Conservation (phyloP, 2,888 invertebrate species). For the Apoderus coryli region DNA sequence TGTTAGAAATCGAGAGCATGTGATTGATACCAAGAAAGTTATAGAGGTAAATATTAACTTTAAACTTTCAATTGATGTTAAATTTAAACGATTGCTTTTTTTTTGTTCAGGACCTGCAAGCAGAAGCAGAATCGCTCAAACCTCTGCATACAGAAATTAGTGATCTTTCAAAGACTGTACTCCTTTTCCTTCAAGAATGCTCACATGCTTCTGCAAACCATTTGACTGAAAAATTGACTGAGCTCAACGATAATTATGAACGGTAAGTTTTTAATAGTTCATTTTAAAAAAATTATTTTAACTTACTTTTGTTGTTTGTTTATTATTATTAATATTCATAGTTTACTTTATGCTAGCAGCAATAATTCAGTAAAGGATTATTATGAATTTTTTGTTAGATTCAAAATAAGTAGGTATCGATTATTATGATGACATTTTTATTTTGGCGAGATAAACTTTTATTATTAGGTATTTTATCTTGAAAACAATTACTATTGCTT, state of each 20-base stretch:
- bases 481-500: too few relatives aligned
- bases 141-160: conserved; percentile 53
- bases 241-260: conserved; percentile 53
- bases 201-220: conserved; percentile 54
- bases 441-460: too few relatives aligned
- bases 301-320: not conserved
- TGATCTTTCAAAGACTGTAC: conserved; percentile 53
- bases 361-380: too few relatives aligned
- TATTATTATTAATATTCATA: not conserved
- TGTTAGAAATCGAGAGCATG: conserved; percentile 59
- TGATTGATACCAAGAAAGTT: conserved; percentile 55
- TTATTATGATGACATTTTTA: too few relatives aligned
- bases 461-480: too few relatives aligned
- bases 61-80: not conserved
- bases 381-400: too few relatives aligned
- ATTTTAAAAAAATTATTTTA: not conserved
- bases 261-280: conserved; percentile 33
- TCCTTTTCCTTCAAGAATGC: conserved; percentile 52
- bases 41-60: conserved; percentile 43
- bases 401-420: too few relatives aligned
- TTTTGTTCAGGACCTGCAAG: conserved; percentile 49
- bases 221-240: conserved; percentile 52
- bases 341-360: too few relatives aligned
- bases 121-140: conserved; percentile 55
- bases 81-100: conserved; percentile 3